phyloP scores from a whole-genome alignment of 2,888 invertebrate genomes.

The Cheilosia vulpina region DNA sequence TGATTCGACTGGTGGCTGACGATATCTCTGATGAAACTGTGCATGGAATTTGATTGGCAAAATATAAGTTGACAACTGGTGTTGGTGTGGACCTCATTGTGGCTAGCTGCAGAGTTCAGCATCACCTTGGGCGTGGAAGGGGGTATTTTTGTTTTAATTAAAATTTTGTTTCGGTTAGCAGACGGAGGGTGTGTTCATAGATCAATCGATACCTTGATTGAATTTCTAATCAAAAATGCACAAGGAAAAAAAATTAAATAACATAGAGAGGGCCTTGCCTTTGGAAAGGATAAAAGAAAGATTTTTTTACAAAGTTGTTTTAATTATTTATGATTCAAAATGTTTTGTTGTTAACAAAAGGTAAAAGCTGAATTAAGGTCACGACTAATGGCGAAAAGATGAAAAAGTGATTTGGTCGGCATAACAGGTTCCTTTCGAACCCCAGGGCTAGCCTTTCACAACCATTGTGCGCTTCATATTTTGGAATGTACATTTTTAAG shows the following conservation, averaged over 20 bases:
- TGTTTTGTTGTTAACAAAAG: too few relatives aligned
- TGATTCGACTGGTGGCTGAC: conserved; percentile 46
- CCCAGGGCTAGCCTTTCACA: too few relatives aligned
- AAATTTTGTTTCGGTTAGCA: not conserved
- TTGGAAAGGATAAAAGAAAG: too few relatives aligned
- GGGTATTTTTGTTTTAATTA: not conserved
- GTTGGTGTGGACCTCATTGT: conserved; percentile 11
- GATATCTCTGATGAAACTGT: conserved; percentile 22
- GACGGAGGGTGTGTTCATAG: not conserved
- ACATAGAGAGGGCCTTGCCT: too few relatives aligned
- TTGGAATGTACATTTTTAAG: too few relatives aligned
- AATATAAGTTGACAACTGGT: conserved; percentile 3
- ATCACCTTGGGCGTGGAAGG: conserved; percentile 5
- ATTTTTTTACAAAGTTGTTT: too few relatives aligned
- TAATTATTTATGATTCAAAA: too few relatives aligned
- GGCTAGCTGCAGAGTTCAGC: conserved; percentile 2
- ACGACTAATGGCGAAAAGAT: too few relatives aligned
- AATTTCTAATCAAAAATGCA: not conserved
- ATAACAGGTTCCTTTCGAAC: too few relatives aligned
- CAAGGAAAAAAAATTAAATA: not conserved
- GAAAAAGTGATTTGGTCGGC: too few relatives aligned
- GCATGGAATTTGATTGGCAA: conserved; percentile 23
- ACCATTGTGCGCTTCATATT: too few relatives aligned
- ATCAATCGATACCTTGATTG: not conserved
- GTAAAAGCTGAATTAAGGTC: too few relatives aligned